phyloP scores from a whole-genome alignment of 2,113 vertebrate species.

The Mystacornis crossleyi region DNA sequence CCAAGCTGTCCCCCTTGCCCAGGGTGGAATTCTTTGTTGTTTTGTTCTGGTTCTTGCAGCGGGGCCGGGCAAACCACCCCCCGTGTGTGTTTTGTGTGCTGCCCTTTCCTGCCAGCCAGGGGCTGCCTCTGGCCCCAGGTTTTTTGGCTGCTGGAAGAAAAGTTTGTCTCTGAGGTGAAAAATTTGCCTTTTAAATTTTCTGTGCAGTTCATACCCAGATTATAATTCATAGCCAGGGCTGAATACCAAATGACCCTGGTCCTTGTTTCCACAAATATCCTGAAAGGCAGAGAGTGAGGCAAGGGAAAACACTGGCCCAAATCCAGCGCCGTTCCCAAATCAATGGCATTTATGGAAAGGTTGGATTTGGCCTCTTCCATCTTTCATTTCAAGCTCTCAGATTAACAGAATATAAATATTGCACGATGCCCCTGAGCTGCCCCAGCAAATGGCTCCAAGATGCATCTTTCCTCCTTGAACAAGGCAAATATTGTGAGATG shows the following conservation, averaged over 20 bases:
- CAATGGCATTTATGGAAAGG: slow-evolving; percentile 16
- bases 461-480: slow-evolving; percentile 13
- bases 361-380: slow-evolving; percentile 34
- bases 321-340: not conserved
- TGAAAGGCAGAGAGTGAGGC: slow-evolving; percentile 10
- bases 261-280: slow-evolving; percentile 60
- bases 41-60: slow-evolving; percentile 19
- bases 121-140: not conserved
- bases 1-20: slow-evolving; percentile 15
- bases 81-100: not conserved
- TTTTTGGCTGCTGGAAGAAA: slow-evolving; percentile 23
- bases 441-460: slow-evolving; percentile 14
- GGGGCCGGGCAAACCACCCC: not conserved
- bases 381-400: slow-evolving; percentile 13
- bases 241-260: slow-evolving; percentile 57
- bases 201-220: slow-evolving; percentile 3
- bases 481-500: slow-evolving; percentile 28
- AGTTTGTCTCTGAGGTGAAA: slow-evolving; percentile 56
- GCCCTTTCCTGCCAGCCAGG: not conserved
- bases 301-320: slow-evolving; percentile 12
- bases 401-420: slow-evolving; percentile 60
- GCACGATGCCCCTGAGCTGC: slow-evolving; percentile 40
- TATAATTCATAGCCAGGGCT: slow-evolving; percentile 56
- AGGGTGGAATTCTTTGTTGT: not conserved
- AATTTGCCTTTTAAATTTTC: slow-evolving; percentile 62